Evolutionary conservation across 2,797 vertebrate genomes (phyloP), one percentile per base, ranked within the genome.

Genomic region (Trematomus bernacchii): DNA sequence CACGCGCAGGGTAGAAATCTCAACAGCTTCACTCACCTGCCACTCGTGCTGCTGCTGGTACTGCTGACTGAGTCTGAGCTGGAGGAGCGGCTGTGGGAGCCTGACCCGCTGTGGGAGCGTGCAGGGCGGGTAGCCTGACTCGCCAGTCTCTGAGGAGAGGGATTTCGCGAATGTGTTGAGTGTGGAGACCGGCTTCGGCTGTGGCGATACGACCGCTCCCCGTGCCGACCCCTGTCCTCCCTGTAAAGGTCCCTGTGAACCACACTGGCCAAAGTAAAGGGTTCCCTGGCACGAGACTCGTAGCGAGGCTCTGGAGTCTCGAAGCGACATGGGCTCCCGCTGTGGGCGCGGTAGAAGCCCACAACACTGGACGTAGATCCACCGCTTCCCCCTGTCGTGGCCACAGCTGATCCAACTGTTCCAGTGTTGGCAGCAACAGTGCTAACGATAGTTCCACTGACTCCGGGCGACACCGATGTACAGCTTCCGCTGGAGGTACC

Each of bases 61-160:
- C 98, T 99, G 96, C 98, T 99, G 95, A 98, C 94, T 0, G 98
- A 99, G 87, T 99, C 98, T 0, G 98, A 99, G 90, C 98, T 99
- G 85, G 98, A 99, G 62, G 98, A 99, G 77, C 98, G 94, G 90
- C 98, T 99, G 71, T 85, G 93, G 16, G 98, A 98, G 54, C 96
- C 97, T 10, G 97, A 98, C 87, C 96, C 97, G 10, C 97, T 98
- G 90, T 96, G 96, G 58, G 97, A 99, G 71, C 95, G 94, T 7
- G 96, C 81, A 18, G 96, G 96, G 67, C 96, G 93, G 19, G 96
- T 87, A 0, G 97, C 95, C 92, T 98, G 98, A 89, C 96, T 97
- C 21, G 95, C 93, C 91, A 98, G 90, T 80, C 97, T 95, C 94
- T 99, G 98, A 9, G 98, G 98, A 64, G 98, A 99, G 80, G 97